phyloP scores from a whole-genome alignment of 2,797 vertebrate species.

The Gephyroberyx darwinii region DNA sequence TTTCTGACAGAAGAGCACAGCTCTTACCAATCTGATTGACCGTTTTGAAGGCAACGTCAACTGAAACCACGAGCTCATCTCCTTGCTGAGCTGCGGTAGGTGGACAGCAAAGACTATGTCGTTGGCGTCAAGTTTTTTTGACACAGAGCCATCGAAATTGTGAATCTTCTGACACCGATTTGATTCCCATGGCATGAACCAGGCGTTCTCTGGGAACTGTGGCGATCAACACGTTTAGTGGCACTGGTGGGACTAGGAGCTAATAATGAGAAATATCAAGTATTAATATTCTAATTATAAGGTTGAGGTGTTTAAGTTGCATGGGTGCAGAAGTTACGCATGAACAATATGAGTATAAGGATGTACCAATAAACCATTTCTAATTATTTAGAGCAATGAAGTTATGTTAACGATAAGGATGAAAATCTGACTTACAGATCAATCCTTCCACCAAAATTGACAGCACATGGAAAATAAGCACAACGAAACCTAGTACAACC shows the following conservation, averaged over 20 bases:
- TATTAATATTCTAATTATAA: no score
- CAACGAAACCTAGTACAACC: constrained; percentile 22
- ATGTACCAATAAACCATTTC: no score
- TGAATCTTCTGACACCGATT: constrained; percentile 86
- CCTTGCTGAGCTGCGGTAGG: constrained; percentile 82
- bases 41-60: constrained; percentile 89
- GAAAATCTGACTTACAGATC: constrained; percentile 80
- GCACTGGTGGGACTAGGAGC: constrained; percentile 89
- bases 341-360: no score
- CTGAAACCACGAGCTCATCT: constrained; percentile 96
- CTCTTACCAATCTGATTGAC: constrained; percentile 89
- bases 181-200: constrained; percentile 88
- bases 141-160: constrained; percentile 87
- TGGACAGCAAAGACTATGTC: constrained; percentile 91
- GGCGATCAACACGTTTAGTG: constrained; percentile 87
- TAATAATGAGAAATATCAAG: constrained; percentile 59
- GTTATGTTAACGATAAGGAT: neutral
- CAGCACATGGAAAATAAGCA: constrained; percentile 49
- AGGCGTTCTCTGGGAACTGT: constrained; percentile 78
- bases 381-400: neutral
- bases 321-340: no score
- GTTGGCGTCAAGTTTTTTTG: constrained; percentile 86
- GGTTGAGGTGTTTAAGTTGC: no score
- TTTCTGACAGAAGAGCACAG: constrained; percentile 7
- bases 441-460: constrained; percentile 83